These are phyloP conservation scores for Menidia menidia DNA, from an alignment of 2,797 vertebrate genomes.

Conservation along the genomic window DNA sequence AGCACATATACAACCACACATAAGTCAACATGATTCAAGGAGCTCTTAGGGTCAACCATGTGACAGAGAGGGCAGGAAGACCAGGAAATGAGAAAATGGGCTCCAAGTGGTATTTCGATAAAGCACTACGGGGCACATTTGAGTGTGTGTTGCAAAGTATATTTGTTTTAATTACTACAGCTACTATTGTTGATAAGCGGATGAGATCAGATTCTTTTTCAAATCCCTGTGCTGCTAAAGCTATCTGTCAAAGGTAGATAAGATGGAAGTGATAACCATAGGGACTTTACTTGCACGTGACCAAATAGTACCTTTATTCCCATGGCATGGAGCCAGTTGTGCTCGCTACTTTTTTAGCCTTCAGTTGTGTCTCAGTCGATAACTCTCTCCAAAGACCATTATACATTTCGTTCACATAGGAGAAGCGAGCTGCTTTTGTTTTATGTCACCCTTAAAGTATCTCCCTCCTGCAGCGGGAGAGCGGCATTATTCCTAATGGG, in stretches of 20 bases:
- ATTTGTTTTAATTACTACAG: conserved; percentile 8
- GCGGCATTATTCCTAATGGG: conserved; percentile 50
- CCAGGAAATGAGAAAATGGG: conserved; percentile 65
- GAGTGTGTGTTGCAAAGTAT: conserved; percentile 36
- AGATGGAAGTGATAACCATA: conserved; percentile 46
- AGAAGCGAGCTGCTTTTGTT: conserved; percentile 18
- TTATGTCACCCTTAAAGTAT: conserved; percentile 51
- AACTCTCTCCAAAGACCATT: conserved; percentile 2
- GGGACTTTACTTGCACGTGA: conserved; percentile 36
- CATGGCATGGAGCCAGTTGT: conserved; percentile 14
- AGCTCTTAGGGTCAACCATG: conserved; percentile 54
- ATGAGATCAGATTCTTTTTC: conserved; percentile 11
- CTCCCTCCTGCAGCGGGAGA: conserved; percentile 35
- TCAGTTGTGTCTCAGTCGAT: conserved; percentile 1
- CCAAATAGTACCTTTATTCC: conserved; percentile 39
- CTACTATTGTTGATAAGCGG: background rate
- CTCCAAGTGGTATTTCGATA: conserved; percentile 63
- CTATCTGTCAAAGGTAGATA: conserved; percentile 11
- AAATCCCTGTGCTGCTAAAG: conserved; percentile 20
- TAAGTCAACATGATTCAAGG: conserved; percentile 15
- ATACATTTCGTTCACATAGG: conserved; percentile 10
- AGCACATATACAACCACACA: conserved; percentile 30
- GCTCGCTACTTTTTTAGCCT: background rate
- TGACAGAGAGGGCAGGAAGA: conserved; percentile 51
- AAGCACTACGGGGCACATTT: conserved; percentile 51